Conservation (phyloP, 2,888 invertebrate genomes). For the Macrophya annulata region DNA sequence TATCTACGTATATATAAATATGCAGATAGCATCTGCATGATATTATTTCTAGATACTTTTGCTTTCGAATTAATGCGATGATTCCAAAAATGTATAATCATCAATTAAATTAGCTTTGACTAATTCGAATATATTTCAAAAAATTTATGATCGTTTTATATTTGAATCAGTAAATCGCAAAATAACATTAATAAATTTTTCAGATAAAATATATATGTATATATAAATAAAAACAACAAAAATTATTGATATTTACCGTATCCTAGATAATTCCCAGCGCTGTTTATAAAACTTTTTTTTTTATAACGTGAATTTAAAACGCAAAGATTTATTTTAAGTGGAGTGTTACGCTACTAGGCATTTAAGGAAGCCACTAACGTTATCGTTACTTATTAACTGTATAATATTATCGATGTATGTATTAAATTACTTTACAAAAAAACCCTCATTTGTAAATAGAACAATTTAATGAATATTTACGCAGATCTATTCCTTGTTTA, state of each 20-base stretch:
- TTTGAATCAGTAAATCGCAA: neutral
- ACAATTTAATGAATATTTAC: conserved; percentile 3
- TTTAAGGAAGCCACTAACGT: conserved; percentile 12
- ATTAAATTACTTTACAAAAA: conserved; percentile 61
- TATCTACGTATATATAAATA: neutral
- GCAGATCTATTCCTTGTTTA: neutral
- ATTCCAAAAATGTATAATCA: neutral
- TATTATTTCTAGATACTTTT: neutral
- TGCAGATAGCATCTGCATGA: neutral
- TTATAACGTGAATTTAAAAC: conserved; percentile 13
- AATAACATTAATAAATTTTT: neutral
- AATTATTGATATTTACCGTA: neutral
- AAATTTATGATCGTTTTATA: neutral
- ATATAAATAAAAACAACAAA: neutral
- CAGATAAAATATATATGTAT: neutral
- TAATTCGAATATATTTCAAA: neutral
- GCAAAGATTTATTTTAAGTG: conserved; percentile 34
- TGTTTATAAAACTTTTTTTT: neutral
- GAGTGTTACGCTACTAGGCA: conserved; percentile 35
- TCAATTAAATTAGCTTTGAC: neutral
- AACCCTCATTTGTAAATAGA: conserved; percentile 67
- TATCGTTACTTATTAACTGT: conserved; percentile 33
- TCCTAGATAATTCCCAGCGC: neutral
- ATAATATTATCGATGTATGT: conserved; percentile 55
- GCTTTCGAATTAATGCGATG: neutral